Conservation (phyloP, 1,140 invertebrate species). For the Gonatopus flavifemur region DNA sequence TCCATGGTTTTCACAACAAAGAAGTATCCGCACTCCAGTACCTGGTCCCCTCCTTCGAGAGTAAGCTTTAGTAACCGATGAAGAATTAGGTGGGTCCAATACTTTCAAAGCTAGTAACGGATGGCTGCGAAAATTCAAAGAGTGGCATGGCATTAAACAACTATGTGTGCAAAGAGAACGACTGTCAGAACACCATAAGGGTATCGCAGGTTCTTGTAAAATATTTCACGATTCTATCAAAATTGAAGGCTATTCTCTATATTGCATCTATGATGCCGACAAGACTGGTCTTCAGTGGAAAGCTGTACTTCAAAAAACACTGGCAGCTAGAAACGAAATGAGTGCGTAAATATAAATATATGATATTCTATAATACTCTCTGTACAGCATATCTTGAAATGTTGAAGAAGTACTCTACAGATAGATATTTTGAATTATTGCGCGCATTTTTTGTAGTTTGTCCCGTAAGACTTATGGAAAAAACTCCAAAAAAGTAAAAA, state of each 20-base stretch:
- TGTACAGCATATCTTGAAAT: no score
- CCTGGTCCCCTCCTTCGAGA: no score
- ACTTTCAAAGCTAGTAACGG: constrained; percentile 22
- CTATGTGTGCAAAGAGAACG: constrained; percentile 20
- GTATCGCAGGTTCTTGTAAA: neutral
- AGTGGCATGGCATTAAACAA: constrained; percentile 25
- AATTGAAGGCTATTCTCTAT: neutral
- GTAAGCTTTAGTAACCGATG: no score
- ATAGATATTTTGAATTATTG: no score
- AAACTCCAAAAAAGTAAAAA: no score
- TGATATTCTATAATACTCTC: no score
- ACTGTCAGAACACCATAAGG: constrained; percentile 13
- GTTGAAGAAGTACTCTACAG: no score
- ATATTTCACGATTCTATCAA: constrained; percentile 5
- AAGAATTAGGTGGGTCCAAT: constrained; percentile 4
- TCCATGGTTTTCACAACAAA: no score
- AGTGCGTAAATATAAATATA: no score
- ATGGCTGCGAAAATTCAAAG: constrained; percentile 29
- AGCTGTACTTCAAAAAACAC: constrained; percentile 22
- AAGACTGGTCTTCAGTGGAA: constrained; percentile 30
- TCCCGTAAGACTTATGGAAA: no score
- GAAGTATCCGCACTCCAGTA: no score
- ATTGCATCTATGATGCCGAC: constrained; percentile 35
- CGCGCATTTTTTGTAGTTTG: no score
- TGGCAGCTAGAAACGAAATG: constrained; percentile 15